These are phyloP conservation scores for Channallabes apus DNA, from an alignment of 2,797 vertebrate species.

Conservation along the genomic window DNA sequence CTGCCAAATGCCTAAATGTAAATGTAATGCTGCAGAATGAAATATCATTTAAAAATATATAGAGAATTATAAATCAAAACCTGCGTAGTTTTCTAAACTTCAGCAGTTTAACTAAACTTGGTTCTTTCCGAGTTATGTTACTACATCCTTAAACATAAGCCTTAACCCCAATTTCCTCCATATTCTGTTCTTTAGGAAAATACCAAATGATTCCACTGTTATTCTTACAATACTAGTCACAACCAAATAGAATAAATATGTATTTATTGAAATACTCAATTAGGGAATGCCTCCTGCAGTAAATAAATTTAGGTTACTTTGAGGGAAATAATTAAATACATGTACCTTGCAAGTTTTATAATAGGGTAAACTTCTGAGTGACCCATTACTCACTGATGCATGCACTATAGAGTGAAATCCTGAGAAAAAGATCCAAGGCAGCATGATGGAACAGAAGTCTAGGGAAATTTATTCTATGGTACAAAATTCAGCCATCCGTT, in stretches of 20 bases:
- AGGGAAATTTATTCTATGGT: slow-evolving; percentile 10
- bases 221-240: too few relatives aligned
- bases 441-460: not conserved
- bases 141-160: slow-evolving; percentile 32
- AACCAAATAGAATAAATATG: not conserved
- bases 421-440: not conserved
- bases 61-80: not conserved
- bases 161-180: slow-evolving; percentile 35
- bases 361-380: not conserved
- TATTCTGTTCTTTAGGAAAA: not conserved
- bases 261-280: too few relatives aligned
- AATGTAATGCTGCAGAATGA: not conserved
- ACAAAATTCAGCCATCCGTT: slow-evolving; percentile 2
- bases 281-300: not conserved
- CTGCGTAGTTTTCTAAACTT: too few relatives aligned
- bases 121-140: not conserved
- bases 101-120: not conserved
- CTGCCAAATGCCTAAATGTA: too few relatives aligned
- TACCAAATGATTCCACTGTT: too few relatives aligned
- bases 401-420: slow-evolving; percentile 27
- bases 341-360: slow-evolving; percentile 17
- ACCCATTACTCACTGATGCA: slow-evolving; percentile 18
- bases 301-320: slow-evolving; percentile 23
- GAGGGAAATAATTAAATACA: slow-evolving; percentile 8
- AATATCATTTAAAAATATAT: not conserved